Evolutionary conservation across 2,888 invertebrate genomes (phyloP), one percentile per base, ranked within the genome.

Genomic region (Tiliacea citrago): DNA sequence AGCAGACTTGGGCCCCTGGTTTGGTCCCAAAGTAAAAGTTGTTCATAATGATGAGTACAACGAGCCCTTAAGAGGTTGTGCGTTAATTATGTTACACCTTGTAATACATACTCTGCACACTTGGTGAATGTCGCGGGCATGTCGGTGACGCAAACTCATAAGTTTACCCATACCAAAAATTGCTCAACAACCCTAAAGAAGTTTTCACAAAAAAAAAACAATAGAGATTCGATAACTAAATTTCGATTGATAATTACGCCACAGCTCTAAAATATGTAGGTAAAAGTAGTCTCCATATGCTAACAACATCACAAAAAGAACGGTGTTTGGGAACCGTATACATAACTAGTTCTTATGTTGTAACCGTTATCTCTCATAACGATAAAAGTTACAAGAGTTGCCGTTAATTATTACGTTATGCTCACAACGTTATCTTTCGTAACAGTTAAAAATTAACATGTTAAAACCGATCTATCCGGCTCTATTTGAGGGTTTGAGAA

Each of bases 381-480:
- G 62, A 45, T 55, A 62, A 55, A n/a, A 29, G 0, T 39, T 61
- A 53, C 18, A 60, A 57, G 51, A 39, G 35, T 5, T 35, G 72
- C 47, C 51, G 60, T 61, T 77, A 62, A 47, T 65, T 77, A 57
- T 53, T 10, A 65, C 75, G 24, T 81, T 29, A 10, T 39, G 47
- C 18, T 61, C 3, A 75, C 47, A 65, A 49, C 53, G 47, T 77
- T 77, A 75, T 60, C 63, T 51, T 35, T 53, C 7, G 2, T n/a
- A 45, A 42, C 53, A 29, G 51, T 68, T 74, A 58, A 77, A 63
- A 74, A n/a, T 63, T 63, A n/a, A 65, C 29, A n/a, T 21, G 63
- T 81, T 58, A 5, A 63, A 57, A 47, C 13, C 2, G 51, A 60
- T 81, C 16, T n/a, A n/a, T n/a, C n/a, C n/a, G n/a, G 42, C 49